Evolutionary conservation across 2,113 vertebrate genomes (phyloP).

Genomic region (Leiothrix lutea): DNA sequence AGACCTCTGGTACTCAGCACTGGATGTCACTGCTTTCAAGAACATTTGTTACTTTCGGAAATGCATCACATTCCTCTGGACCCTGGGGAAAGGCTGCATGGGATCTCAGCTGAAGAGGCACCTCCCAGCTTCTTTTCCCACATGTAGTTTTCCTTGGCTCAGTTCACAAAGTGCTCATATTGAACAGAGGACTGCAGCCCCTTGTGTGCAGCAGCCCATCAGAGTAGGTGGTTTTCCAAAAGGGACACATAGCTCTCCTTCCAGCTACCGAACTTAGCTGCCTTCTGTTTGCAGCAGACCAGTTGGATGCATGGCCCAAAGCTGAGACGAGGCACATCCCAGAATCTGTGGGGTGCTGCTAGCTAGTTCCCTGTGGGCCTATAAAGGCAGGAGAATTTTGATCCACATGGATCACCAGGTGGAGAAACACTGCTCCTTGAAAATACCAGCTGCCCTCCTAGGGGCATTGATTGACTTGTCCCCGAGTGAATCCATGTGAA

Average conservation of each 20-base stretch:
- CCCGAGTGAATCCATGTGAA: fast-evolving
- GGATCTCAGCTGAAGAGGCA: background rate
- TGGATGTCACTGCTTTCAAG: background rate
- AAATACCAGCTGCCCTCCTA: no score
- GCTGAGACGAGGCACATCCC: fast-evolving
- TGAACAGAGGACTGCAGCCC: background rate
- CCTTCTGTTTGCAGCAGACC: background rate
- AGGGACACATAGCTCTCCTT: background rate
- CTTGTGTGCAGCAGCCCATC: background rate
- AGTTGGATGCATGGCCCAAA: background rate
- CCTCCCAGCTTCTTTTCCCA: background rate
- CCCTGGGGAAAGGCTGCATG: background rate
- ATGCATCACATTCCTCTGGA: background rate
- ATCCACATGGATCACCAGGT: background rate
- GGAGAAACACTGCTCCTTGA: background rate
- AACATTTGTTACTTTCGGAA: background rate
- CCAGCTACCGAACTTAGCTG: background rate
- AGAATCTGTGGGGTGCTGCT: background rate
- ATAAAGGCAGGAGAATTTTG: background rate
- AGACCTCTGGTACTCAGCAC: background rate
- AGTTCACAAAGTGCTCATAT: background rate
- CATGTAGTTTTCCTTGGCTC: background rate
- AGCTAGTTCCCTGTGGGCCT: fast-evolving
- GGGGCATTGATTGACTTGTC: background rate
- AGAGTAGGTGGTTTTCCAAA: background rate